A percentile compares a stretch with the other conserved stretches of the same genome.
Evolutionary conservation across 2,888 invertebrate species (phyloP).

Genomic region (Brenthis hecate): DNA sequence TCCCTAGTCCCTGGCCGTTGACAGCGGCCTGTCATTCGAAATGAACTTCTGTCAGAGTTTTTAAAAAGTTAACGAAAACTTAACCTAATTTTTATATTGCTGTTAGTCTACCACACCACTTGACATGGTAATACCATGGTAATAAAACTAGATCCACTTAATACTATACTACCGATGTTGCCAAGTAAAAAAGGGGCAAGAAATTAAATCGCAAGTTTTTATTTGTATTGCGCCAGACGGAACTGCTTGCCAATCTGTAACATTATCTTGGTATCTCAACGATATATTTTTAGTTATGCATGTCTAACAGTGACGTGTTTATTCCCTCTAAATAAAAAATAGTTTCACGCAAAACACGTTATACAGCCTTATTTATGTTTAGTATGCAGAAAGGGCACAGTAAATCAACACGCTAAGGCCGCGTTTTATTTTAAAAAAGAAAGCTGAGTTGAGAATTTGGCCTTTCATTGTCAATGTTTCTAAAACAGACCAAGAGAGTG

Average conservation of each 20-base stretch:
- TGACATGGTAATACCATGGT: constrained; percentile 21
- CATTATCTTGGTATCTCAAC: constrained; percentile 8
- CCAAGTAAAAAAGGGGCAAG: constrained; percentile 16
- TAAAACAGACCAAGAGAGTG: too few species aligned
- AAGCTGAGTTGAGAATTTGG: too few species aligned
- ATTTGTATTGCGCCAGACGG: constrained; percentile 20
- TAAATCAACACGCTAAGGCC: too few species aligned
- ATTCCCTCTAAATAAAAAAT: too few species aligned
- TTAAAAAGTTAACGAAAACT: constrained; percentile 10
- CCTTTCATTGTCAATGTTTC: too few species aligned
- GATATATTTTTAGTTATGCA: not conserved
- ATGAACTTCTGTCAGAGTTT: constrained; percentile 25
- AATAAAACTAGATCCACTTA: constrained; percentile 27
- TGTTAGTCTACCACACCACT: not conserved
- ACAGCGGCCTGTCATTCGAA: constrained; percentile 35
- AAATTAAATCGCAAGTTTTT: constrained; percentile 18
- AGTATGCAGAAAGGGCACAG: too few species aligned
- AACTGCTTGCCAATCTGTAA: constrained; percentile 19
- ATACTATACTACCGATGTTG: constrained; percentile 5
- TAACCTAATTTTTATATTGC: constrained; percentile 6
- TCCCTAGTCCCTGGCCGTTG: constrained; percentile 27
- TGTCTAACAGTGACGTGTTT: too few species aligned
- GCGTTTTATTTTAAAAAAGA: too few species aligned
- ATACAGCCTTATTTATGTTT: too few species aligned
- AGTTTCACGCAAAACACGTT: too few species aligned